These are phyloP conservation scores for Drosophila fuyamai DNA, from an alignment of 1,140 invertebrate species.

Conservation along the genomic window DNA sequence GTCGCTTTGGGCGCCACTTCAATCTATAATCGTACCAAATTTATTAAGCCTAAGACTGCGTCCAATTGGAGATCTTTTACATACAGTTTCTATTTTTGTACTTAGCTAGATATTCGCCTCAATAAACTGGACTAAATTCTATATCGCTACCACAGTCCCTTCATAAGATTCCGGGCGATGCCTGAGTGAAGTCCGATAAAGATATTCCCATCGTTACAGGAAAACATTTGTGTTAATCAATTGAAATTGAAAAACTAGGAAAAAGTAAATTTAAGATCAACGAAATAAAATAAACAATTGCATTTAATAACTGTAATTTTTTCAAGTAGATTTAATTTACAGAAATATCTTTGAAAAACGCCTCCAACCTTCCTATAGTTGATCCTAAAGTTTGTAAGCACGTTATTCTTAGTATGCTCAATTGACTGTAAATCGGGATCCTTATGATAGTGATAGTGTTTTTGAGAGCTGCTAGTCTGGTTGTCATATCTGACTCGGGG, in stretches of 20 bases:
- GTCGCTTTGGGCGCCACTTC: not conserved
- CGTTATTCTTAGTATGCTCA: constrained; percentile 22
- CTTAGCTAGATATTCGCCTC: constrained; percentile 41
- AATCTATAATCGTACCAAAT: constrained; percentile 1
- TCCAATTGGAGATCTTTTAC: constrained; percentile 32
- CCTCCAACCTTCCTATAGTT: constrained; percentile 50
- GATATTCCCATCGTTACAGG: constrained; percentile 55
- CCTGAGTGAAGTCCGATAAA: constrained; percentile 40
- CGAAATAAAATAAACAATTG: constrained; percentile 34
- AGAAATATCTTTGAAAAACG: constrained; percentile 49
- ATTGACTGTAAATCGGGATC: not conserved
- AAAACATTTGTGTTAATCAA: constrained; percentile 29
- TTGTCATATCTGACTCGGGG: constrained; percentile 1
- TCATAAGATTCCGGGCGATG: constrained; percentile 63
- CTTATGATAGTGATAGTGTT: constrained; percentile 1
- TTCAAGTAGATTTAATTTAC: constrained; percentile 40
- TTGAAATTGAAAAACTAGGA: not conserved
- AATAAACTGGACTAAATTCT: constrained; percentile 12
- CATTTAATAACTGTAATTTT: constrained; percentile 25
- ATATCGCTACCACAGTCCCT: constrained; percentile 5
- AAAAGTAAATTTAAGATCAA: constrained; percentile 10
- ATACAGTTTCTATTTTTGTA: constrained; percentile 18
- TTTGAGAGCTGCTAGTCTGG: constrained; percentile 52
- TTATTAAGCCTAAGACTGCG: constrained; percentile 28
- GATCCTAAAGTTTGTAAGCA: constrained; percentile 17